Evolutionary conservation across 2,113 vertebrate genomes (phyloP), one percentile per base, ranked within the genome.

Genomic region (Cairina moschata): DNA sequence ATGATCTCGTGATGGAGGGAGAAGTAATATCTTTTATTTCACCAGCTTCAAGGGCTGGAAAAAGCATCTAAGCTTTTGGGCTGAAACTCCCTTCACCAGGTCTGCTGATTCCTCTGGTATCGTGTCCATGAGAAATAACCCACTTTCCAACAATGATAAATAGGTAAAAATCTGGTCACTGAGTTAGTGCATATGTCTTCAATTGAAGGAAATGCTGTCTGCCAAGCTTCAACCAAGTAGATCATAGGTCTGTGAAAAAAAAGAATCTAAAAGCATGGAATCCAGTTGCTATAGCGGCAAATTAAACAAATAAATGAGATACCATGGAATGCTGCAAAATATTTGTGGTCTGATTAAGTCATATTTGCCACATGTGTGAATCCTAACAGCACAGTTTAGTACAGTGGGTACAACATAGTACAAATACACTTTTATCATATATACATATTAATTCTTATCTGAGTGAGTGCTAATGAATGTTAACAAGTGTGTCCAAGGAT

Each of bases 241-340:
- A 98, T 98, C 96, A 97, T 86, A 96, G 87, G 95, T 96, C 97
- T 97, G 94, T 91, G 91, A 90, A 96, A 88, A 88, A 94, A 94
- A 88, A 84, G 28, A 75, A 87, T 92, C 94, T 92, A 81, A 97
- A 93, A 96, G 89, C 96, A 97, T 97, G 96, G 97, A 98, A 98
- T 98, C 93, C 95, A 88, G 98, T 98, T 98, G 96, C 98, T 97
- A 98, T 98, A 98, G 98, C 44, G 95, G 97, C 98, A 96, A 95
- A 97, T 98, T 97, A 98, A 98, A 98, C 98, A 99, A 99, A 99
- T 98, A 99, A 96, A 98, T 86, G 98, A 98, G 98, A 98, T 98
- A 97, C 97, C 95, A 91, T 97, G 98, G 98, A 98, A 98, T 98
- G 98, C 96, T 96, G 95, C 97, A 98, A 98, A 98, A 98, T 98